phyloP scores from a whole-genome alignment of 2,113 vertebrate genomes.

The Catharus minimus region DNA sequence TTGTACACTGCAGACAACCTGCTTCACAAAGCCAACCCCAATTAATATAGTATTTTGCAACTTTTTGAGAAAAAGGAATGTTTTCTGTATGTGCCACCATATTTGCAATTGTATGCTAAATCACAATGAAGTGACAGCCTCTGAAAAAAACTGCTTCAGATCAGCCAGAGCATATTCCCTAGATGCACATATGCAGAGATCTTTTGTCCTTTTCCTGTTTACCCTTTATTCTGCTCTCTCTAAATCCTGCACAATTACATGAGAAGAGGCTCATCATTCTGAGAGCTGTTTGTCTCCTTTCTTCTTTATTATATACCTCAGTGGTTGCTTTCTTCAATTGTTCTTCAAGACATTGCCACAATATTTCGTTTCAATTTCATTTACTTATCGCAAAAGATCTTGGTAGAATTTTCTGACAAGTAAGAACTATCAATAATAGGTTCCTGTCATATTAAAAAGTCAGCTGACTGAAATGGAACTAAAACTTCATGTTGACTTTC shows the following conservation, averaged over 20 bases:
- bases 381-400: neutral
- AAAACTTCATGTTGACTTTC: neutral
- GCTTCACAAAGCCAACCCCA: neutral
- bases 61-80: neutral
- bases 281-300: neutral
- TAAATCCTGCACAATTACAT: neutral
- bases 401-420: neutral
- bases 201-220: neutral
- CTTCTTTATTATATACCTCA: neutral
- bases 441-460: neutral
- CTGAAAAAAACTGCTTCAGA: neutral
- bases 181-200: neutral
- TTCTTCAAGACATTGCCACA: neutral
- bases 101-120: neutral
- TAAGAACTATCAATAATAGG: neutral
- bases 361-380: neutral
- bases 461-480: neutral
- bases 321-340: neutral
- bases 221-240: neutral
- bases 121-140: neutral
- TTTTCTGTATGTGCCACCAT: neutral
- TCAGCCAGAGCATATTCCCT: neutral
- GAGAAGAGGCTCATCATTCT: neutral
- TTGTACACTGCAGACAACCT: neutral
- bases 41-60: neutral